Conservation (phyloP, 2,797 vertebrate genomes). For the Lepus townsendii region DNA sequence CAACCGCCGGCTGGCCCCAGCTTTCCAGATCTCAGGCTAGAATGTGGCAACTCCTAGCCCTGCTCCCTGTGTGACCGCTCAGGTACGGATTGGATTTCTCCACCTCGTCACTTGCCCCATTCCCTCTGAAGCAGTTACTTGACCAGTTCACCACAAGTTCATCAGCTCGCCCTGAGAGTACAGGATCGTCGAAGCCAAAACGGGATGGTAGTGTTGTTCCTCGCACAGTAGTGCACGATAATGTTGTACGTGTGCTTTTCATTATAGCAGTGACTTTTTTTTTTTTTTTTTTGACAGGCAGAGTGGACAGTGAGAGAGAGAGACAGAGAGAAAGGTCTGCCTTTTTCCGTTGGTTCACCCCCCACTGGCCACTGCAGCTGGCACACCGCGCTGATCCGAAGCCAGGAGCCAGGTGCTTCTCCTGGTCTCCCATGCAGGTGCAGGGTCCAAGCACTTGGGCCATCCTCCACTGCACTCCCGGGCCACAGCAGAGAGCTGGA, state of each 20-base stretch:
- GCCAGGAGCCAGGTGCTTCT: too few relatives aligned
- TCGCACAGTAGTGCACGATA: constrained; percentile 37
- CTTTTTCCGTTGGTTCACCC: too few relatives aligned
- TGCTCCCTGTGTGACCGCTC: constrained; percentile 32
- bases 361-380: too few relatives aligned
- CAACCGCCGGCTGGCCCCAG: constrained; percentile 6
- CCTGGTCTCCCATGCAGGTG: too few relatives aligned
- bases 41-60: constrained; percentile 13
- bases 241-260: constrained; percentile 15
- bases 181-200: neutral
- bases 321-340: too few relatives aligned
- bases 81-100: constrained; percentile 23
- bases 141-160: neutral
- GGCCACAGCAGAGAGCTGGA: too few relatives aligned
- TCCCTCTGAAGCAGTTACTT: neutral
- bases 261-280: neutral
- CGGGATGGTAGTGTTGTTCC: neutral
- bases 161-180: constrained; percentile 2
- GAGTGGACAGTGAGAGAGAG: too few relatives aligned
- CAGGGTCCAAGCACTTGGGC: too few relatives aligned
- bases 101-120: neutral
- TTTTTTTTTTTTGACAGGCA: too few relatives aligned
- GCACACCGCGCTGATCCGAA: too few relatives aligned
- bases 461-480: too few relatives aligned
- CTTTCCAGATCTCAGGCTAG: constrained; percentile 50